Evolutionary conservation across 2,888 invertebrate species (phyloP), one percentile per base, ranked within the genome.

Genomic region (Ferrisia virgata): DNA sequence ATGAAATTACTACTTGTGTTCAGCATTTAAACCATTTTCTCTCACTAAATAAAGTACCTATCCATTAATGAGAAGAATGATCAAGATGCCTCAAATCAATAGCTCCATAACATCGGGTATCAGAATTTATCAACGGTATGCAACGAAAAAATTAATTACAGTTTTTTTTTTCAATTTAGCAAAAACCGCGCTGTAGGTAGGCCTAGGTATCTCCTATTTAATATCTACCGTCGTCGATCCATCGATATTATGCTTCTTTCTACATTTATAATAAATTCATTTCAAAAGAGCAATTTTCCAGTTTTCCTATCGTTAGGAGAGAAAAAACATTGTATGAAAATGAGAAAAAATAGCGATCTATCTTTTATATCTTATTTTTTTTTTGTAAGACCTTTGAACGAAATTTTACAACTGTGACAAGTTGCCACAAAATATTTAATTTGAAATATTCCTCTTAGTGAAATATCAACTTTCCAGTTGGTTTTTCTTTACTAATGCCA

Each of bases 361-460:
- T 64, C 64, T 64, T 64, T 64, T 64, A 28, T 15, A 64, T 64
- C 15, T 64, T 64, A 64, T 64, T 6, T 53, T 64, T 64, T 28
- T 64, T 28, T 13, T 15, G 28, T 58, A 11, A 28, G 64, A 64
- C 64, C 28, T 28, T 53, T 18, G 64, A 9, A n/a, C 64, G 15
- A 64, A 64, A 64, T 72, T 72, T 72, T 18, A 72, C 72, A 72
- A 72, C 33, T 72, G 36, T 72, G 72, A 72, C 72, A 72, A 72
- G 36, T 72, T 36, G 72, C n/a, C 72, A 36, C 36, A 36, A 72
- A 72, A 72, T 72, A 72, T 72, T 72, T 72, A 72, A 72, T 72
- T 72, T 72, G 72, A 72, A 36, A 72, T 72, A 72, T 72, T 72
- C 36, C 64, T 64, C 28, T 64, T 64, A 28, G 28, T 28, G 64